Evolutionary conservation across 2,113 vertebrate genomes (phyloP).

Genomic region (Oceanites oceanicus): DNA sequence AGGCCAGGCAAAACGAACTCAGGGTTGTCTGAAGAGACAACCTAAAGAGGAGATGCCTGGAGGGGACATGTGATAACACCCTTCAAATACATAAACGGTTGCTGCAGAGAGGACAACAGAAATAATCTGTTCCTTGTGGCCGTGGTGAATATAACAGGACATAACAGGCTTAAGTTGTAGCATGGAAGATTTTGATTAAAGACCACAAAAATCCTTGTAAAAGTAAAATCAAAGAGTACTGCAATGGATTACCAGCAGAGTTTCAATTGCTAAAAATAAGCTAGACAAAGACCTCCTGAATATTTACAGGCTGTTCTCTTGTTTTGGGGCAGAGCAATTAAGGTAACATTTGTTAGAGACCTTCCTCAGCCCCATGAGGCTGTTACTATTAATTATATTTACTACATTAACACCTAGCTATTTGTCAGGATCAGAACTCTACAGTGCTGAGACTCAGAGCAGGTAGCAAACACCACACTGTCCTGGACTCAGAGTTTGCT

Average conservation of each 20-base stretch:
- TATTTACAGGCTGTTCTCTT: neutral
- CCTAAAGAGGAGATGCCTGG: neutral
- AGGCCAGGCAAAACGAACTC: neutral
- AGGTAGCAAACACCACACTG: neutral
- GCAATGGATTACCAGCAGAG: neutral
- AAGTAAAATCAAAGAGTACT: neutral
- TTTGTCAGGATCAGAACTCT: neutral
- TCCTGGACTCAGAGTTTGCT: neutral
- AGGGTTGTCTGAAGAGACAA: neutral
- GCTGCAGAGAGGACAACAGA: neutral
- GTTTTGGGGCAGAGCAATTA: neutral
- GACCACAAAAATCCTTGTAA: neutral
- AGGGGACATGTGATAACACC: fast-evolving
- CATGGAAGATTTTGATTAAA: neutral
- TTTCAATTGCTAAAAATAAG: neutral
- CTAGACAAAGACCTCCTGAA: neutral
- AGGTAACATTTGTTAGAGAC: neutral
- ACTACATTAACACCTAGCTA: neutral
- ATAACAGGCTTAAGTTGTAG: neutral
- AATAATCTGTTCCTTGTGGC: neutral
- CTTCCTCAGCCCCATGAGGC: neutral
- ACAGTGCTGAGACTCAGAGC: neutral
- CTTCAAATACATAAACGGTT: neutral
- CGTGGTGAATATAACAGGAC: neutral
- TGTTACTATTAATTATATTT: neutral